A percentile compares a stretch with the other conserved stretches of the same genome.
phyloP scores from a whole-genome alignment of 1,140 invertebrate species.

The Ceratina australensis region DNA sequence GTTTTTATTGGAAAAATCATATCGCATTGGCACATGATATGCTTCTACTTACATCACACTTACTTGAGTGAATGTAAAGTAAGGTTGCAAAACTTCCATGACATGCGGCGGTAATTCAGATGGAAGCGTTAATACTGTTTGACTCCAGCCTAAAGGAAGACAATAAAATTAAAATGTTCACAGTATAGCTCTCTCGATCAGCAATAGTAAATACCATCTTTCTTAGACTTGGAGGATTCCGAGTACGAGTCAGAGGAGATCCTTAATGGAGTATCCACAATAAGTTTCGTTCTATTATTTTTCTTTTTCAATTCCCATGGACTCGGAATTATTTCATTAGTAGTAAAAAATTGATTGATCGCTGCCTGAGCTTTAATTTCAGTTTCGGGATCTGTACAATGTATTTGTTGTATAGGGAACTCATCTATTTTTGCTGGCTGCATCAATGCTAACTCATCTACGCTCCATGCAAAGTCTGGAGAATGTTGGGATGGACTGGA shows the following conservation, averaged over 20 bases:
- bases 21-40: neutral
- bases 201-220: slow-evolving; percentile 66
- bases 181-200: neutral
- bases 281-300: slow-evolving; percentile 40
- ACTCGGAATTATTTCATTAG: slow-evolving; percentile 80
- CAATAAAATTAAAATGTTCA: neutral
- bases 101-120: slow-evolving; percentile 81
- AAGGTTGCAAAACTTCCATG: slow-evolving; percentile 82
- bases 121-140: slow-evolving; percentile 82
- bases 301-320: slow-evolving; percentile 71
- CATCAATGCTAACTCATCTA: slow-evolving; percentile 80
- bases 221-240: slow-evolving; percentile 54
- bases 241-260: neutral
- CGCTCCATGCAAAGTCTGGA: slow-evolving; percentile 79
- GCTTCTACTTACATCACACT: neutral
- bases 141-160: slow-evolving; percentile 78
- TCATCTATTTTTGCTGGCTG: slow-evolving; percentile 81
- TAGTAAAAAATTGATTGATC: slow-evolving; percentile 79
- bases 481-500: slow-evolving; percentile 67
- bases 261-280: slow-evolving; percentile 6
- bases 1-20: neutral
- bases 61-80: slow-evolving; percentile 82
- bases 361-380: slow-evolving; percentile 80
- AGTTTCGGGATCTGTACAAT: slow-evolving; percentile 78
- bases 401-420: slow-evolving; percentile 77